These are phyloP conservation scores for Urosaurus nigricauda DNA, from an alignment of 2,797 vertebrate genomes.

Conservation along the genomic window DNA sequence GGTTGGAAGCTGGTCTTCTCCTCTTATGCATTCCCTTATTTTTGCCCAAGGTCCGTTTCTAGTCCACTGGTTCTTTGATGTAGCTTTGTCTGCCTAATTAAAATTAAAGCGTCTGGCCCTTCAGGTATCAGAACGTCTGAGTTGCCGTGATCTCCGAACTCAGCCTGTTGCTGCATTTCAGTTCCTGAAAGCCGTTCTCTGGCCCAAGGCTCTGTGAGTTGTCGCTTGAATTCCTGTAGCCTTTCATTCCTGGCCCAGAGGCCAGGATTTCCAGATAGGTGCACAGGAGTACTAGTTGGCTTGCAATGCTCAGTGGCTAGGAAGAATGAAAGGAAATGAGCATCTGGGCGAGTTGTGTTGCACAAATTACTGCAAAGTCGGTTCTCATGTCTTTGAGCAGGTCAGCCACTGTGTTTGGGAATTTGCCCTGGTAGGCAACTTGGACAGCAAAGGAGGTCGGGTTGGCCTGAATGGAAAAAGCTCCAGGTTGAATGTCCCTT, in stretches of 20 bases:
- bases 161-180: not conserved
- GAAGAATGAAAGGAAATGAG: not conserved
- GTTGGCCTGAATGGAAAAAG: not conserved
- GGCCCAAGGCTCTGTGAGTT: accelerated
- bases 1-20: not conserved
- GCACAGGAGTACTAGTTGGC: not conserved
- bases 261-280: not conserved
- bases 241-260: not conserved
- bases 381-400: not conserved
- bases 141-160: not conserved
- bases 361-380: not conserved
- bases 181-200: not conserved
- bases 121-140: not conserved
- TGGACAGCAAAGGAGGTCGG: not conserved
- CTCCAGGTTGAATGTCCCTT: no score
- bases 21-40: not conserved
- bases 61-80: not conserved
- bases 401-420: not conserved
- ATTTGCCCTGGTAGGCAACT: not conserved
- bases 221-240: not conserved
- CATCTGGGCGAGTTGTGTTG: not conserved
- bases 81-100: accelerated
- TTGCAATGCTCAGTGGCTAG: not conserved
- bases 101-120: not conserved
- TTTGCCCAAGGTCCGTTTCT: no score